Evolutionary conservation across 2,888 invertebrate species (phyloP).

Genomic region (Eumacrocentrus americanus): DNA sequence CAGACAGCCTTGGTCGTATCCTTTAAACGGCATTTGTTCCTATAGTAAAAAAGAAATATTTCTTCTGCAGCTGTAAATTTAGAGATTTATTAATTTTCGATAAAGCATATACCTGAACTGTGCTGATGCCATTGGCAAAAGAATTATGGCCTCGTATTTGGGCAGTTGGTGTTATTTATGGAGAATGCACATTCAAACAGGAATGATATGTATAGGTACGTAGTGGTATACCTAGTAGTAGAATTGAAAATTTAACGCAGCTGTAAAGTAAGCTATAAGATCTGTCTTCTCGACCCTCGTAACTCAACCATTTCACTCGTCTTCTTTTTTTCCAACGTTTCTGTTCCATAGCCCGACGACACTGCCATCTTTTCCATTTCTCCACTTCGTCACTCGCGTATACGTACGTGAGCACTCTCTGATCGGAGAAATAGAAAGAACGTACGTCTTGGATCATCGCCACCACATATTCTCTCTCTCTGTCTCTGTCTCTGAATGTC

Average conservation of each 20-base stretch:
- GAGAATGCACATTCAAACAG: constrained; percentile 4
- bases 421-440: constrained; percentile 16
- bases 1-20: background rate
- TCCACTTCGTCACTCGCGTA: constrained; percentile 33
- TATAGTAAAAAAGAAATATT: constrained; percentile 5
- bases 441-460: background rate
- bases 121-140: background rate
- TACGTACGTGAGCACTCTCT: constrained; percentile 23
- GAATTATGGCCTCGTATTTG: constrained; percentile 19
- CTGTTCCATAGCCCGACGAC: constrained; percentile 10
- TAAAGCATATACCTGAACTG: constrained; percentile 15
- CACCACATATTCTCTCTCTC: too few relatives aligned
- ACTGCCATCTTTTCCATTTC: constrained; percentile 31
- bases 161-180: constrained; percentile 6
- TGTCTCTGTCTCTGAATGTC: too few relatives aligned
- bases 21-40: background rate
- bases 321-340: constrained; percentile 28
- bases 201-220: background rate
- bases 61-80: constrained; percentile 1
- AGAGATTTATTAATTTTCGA: constrained; percentile 22
- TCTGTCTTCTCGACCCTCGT: constrained; percentile 39
- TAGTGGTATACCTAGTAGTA: constrained; percentile 20
- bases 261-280: constrained; percentile 42
- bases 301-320: constrained; percentile 38
- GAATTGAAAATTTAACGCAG: constrained; percentile 44